Base-by-base conservation (phyloP, 92 coral and sea anemone genomes). In the Heliopora coerulea region DNA sequence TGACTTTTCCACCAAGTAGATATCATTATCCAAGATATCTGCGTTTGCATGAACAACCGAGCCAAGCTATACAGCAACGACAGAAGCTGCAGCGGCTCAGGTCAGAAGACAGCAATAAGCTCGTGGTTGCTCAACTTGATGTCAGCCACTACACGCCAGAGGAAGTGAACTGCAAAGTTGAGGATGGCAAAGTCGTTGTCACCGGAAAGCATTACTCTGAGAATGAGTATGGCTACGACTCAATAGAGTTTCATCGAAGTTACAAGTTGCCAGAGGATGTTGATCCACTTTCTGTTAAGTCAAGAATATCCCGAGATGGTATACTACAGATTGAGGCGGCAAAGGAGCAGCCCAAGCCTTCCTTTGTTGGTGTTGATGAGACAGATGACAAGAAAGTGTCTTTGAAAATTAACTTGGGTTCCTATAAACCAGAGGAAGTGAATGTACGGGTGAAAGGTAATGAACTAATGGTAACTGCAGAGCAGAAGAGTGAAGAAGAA, bases 121-220 rank as follows among this genome's bases (percentile, higher is more conserved):
- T 84, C 23, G 23, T 32, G 40, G 84, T 95, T 54, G 91, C 96
- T 10, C 83, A 90, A 10, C 72, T 95, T 0, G 99, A 95, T 58
- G 96, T 91, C 28, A 88, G 88, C 52, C 79, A 86, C 44, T 95
- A 95, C 74, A 83, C 83, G 28, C 99, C 99, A 6, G 99, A 95
- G 20, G 99, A 95, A 65, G 89, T 95, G 2, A 86, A 79, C 35
- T 89, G 91, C 35, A 84, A 86, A 12, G 99, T 95, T 8, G 99
- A 95, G 75, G 83, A 87, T n/a, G 82, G 83, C 54, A 86, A 85
- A 68, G 73, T 95, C 46, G 57, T 88, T 40, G 87, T 95, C 44
- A 79, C 85, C 27, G 99, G 96, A 0, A 91, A 95, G 25, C 99
- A 88, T 64, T 82, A 87, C 67, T 73, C 96, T 1, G 99, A 95